phyloP scores from a whole-genome alignment of 1,140 invertebrate genomes.

The Parasteatoda tepidariorum region DNA sequence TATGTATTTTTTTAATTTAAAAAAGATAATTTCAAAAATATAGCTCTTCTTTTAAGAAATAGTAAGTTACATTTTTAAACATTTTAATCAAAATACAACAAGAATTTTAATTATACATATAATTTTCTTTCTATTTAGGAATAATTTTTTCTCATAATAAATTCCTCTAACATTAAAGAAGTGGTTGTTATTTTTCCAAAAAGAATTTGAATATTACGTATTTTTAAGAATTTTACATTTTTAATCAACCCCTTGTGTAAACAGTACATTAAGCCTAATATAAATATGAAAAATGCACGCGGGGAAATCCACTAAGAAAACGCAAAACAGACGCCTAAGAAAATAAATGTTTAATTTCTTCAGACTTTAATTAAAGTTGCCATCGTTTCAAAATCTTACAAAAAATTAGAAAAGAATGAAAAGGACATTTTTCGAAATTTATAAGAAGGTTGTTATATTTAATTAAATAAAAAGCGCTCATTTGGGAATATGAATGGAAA shows the following conservation, averaged over 20 bases:
- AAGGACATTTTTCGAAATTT: conserved; percentile 11
- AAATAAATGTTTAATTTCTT: conserved; percentile 47
- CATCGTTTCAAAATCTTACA: background rate
- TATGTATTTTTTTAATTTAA: no score
- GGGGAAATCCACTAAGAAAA: background rate
- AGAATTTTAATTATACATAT: no score
- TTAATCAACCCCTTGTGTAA: background rate
- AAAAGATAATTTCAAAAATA: no score
- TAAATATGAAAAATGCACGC: background rate
- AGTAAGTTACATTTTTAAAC: no score
- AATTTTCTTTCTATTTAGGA: no score
- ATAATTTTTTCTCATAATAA: no score
- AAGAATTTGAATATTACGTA: no score
- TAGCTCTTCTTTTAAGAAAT: no score
- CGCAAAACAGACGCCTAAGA: background rate
- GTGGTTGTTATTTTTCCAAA: no score
- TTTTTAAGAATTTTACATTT: background rate
- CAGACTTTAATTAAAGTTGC: conserved; percentile 34
- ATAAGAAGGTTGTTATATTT: conserved; percentile 36
- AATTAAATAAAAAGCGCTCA: conserved; percentile 40
- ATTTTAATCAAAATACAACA: no score
- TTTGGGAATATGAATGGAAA: background rate
- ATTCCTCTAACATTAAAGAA: no score
- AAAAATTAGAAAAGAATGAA: conserved; percentile 6
- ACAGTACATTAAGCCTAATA: background rate